These are phyloP conservation scores for Teleogryllus oceanicus DNA, from an alignment of 2,888 invertebrate species.

Conservation along the genomic window DNA sequence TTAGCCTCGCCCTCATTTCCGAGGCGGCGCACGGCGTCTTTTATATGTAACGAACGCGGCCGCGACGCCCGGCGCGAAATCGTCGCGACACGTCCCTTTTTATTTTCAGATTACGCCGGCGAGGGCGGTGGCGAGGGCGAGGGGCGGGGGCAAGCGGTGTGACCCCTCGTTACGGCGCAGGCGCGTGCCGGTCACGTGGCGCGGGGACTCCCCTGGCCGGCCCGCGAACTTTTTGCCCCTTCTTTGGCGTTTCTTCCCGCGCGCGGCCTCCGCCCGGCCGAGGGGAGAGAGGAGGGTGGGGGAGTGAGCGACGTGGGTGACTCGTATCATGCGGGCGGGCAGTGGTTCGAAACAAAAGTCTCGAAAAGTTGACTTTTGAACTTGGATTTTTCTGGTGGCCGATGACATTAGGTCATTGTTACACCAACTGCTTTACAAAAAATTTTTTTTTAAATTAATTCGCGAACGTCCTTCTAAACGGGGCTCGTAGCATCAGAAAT, in stretches of 20 bases:
- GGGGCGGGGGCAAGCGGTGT: neutral
- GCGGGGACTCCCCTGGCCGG: slow-evolving; percentile 12
- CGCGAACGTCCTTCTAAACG: too few species aligned
- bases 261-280: neutral
- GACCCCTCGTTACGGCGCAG: neutral
- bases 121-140: neutral
- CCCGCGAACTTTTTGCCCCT: neutral
- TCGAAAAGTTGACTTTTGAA: too few species aligned
- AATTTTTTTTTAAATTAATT: too few species aligned
- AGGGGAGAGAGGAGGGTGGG: neutral
- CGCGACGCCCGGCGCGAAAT: neutral
- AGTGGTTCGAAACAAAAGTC: too few species aligned
- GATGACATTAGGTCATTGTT: too few species aligned
- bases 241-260: neutral
- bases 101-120: neutral
- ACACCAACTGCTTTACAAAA: too few species aligned
- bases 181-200: neutral
- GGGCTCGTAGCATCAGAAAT: too few species aligned
- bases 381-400: too few species aligned
- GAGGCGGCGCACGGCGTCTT: neutral
- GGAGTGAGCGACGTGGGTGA: neutral
- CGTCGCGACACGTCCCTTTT: neutral
- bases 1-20: neutral
- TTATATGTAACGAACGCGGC: neutral
- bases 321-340: too few species aligned